Conservation (phyloP, 2,888 invertebrate species). For the Choreutis nemorana region DNA sequence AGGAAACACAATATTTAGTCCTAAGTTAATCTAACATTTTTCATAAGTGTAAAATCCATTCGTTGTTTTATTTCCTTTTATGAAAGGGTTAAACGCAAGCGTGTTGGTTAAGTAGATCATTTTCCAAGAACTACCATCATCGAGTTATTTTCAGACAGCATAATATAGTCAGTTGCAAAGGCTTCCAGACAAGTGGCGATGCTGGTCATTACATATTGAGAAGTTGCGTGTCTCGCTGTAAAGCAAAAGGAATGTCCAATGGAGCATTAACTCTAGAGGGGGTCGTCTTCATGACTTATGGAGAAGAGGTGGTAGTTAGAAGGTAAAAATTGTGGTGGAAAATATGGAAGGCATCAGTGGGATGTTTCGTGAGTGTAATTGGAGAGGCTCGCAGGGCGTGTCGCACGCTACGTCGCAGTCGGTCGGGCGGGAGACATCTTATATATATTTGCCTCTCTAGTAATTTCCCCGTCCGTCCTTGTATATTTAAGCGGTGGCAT, state of each 20-base stretch:
- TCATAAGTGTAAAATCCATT: no score
- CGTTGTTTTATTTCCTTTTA: no score
- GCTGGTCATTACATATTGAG: no score
- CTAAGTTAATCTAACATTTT: no score
- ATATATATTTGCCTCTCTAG: conserved; percentile 54
- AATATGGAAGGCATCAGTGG: conserved; percentile 34
- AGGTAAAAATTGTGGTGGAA: conserved; percentile 42
- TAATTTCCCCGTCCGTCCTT: conserved; percentile 57
- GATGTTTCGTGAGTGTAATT: conserved; percentile 54
- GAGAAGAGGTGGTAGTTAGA: conserved; percentile 31
- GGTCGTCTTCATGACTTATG: conserved; percentile 50
- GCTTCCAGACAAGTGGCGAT: no score
- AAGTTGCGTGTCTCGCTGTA: conserved; percentile 27
- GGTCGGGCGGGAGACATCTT: conserved; percentile 19
- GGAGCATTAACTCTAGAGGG: conserved; percentile 35
- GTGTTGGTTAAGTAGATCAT: no score
- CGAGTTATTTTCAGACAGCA: no score
- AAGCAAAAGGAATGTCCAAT: conserved; percentile 40
- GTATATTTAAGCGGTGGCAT: conserved; percentile 54
- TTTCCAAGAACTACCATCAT: no score
- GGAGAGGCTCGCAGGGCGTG: conserved; percentile 36
- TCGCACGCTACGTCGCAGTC: conserved; percentile 14
- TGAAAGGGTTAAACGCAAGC: no score
- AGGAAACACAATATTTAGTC: no score
- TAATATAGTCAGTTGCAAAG: no score